phyloP scores from a whole-genome alignment of 2,797 vertebrate species.

The Mormyrus proboscirostris region DNA sequence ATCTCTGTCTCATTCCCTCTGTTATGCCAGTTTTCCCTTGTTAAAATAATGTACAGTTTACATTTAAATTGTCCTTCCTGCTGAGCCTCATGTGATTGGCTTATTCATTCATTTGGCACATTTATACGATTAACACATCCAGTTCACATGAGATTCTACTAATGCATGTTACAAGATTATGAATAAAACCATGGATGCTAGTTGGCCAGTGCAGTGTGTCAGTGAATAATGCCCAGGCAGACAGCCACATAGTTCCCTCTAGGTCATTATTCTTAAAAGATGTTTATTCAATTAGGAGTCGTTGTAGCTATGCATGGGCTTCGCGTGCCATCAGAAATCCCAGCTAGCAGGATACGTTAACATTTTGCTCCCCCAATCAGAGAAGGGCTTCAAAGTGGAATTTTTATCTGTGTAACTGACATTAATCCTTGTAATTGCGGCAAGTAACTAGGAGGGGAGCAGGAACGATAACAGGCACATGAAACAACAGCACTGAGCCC shows the following conservation, averaged over 20 bases:
- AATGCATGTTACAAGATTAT: not conserved
- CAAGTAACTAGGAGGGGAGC: not conserved
- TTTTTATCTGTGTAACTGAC: conserved; percentile 20
- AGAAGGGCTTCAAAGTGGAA: conserved; percentile 1
- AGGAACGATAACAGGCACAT: not conserved
- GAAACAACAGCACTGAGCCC: conserved; percentile 21
- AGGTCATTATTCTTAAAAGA: not conserved
- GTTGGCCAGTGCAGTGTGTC: not conserved
- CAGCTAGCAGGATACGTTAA: not conserved
- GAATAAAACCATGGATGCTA: not conserved
- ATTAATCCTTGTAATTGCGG: conserved; percentile 17
- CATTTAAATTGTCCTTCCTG: not conserved
- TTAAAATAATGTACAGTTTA: not conserved
- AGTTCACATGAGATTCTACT: not conserved
- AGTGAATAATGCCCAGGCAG: not conserved
- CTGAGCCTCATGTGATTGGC: not conserved
- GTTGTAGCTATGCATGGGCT: not conserved
- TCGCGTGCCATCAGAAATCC: not conserved
- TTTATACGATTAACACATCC: not conserved
- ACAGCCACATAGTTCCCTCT: not conserved
- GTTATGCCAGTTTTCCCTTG: not conserved
- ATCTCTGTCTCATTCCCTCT: not conserved
- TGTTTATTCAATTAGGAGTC: not conserved
- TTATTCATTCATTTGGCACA: not conserved
- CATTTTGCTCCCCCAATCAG: not conserved